Evolutionary conservation across 2,888 invertebrate genomes (phyloP).

Genomic region (Zhengitettix transpicula): DNA sequence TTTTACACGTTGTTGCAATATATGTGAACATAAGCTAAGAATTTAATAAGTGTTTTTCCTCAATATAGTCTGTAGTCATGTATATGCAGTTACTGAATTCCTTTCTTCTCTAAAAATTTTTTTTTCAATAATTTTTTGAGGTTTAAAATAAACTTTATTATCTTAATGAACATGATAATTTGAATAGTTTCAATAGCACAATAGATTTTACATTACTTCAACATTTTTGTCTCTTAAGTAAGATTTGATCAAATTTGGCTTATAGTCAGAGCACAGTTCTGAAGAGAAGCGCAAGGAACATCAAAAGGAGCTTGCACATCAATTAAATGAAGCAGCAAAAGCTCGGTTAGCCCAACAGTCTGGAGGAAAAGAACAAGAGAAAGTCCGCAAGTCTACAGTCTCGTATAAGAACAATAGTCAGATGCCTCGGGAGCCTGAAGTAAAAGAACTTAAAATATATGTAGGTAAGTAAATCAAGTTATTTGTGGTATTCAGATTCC

Average conservation of each 20-base stretch:
- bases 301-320: conserved; percentile 83
- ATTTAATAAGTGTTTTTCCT: no score
- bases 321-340: conserved; percentile 82
- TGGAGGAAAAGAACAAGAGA: conserved; percentile 70
- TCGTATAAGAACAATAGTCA: conserved; percentile 86
- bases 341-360: conserved; percentile 80
- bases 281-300: conserved; percentile 96
- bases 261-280: conserved; percentile 72
- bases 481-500: no score
- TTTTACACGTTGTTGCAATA: no score
- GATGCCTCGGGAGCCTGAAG: conserved; percentile 86
- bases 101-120: no score
- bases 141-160: no score
- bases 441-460: conserved; percentile 83
- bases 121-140: no score
- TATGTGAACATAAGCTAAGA: no score
- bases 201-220: background rate
- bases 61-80: no score
- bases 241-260: conserved; percentile 5
- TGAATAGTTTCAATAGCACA: no score
- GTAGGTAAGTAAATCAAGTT: conserved; percentile 49
- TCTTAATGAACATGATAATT: no score
- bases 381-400: conserved; percentile 82
- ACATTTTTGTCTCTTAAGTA: no score
- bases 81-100: no score